Percentiles rank a stretch among this genome's conserved stretches.
These are phyloP conservation scores for Meloidogyne hapla DNA, from an alignment of 1,140 invertebrate species.

Conservation along the genomic window DNA sequence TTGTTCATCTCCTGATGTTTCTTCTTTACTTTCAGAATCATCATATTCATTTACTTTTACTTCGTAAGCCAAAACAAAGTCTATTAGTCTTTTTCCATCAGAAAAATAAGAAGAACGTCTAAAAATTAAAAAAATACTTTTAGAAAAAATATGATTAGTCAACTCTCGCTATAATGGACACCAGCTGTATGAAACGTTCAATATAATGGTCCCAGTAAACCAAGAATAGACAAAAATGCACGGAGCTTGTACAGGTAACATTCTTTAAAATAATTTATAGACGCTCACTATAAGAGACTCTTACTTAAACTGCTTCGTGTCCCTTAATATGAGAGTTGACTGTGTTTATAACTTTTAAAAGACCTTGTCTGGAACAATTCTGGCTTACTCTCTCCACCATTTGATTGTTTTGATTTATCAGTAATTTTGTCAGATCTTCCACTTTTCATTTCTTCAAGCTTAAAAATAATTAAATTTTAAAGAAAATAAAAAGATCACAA, in stretches of 20 bases:
- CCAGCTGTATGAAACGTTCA: too few relatives aligned
- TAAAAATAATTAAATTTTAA: not conserved
- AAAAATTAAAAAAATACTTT: not conserved
- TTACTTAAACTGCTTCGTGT: too few relatives aligned
- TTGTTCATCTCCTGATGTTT: slow-evolving; percentile 13
- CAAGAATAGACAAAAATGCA: too few relatives aligned
- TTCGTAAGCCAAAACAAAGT: slow-evolving; percentile 60
- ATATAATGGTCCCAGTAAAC: too few relatives aligned
- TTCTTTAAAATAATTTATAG: too few relatives aligned
- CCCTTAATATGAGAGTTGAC: too few relatives aligned
- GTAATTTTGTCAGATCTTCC: not conserved
- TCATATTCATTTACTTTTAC: slow-evolving; percentile 34
- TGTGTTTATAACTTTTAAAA: not conserved
- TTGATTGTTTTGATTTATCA: not conserved
- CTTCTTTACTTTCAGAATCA: slow-evolving; percentile 26
- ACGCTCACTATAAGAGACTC: too few relatives aligned
- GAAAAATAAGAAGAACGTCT: slow-evolving; percentile 39
- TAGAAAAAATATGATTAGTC: too few relatives aligned
- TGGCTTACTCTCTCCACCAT: not conserved
- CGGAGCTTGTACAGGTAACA: too few relatives aligned
- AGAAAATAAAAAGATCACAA: not conserved
- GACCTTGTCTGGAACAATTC: not conserved
- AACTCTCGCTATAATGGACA: too few relatives aligned
- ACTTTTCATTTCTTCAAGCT: not conserved
- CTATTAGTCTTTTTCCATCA: slow-evolving; percentile 54